These are phyloP conservation scores for Sesamia nonagrioides DNA, from an alignment of 1,140 invertebrate species.

Conservation along the genomic window DNA sequence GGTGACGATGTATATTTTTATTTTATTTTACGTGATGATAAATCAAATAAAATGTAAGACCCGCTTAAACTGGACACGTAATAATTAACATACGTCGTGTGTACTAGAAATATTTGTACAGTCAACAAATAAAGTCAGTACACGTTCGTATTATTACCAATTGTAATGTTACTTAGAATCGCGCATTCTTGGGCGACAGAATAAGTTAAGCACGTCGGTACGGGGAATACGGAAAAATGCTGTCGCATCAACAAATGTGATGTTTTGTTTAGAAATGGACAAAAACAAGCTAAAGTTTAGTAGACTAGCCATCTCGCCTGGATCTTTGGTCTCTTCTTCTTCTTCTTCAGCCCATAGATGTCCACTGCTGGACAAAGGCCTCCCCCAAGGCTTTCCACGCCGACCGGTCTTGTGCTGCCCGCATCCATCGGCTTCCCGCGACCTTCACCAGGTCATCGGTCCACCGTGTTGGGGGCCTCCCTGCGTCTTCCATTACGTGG, in stretches of 20 bases:
- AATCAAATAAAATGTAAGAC: not conserved
- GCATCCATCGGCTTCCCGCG: no score
- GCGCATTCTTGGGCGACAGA: not conserved
- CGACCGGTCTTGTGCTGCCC: no score
- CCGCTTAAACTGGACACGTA: no score
- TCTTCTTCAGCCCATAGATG: no score
- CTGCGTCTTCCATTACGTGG: no score
- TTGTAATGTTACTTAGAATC: conserved; percentile 21
- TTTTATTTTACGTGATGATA: not conserved
- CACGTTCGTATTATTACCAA: conserved; percentile 24
- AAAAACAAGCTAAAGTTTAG: not conserved
- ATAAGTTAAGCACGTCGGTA: not conserved
- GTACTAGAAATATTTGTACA: conserved; percentile 19
- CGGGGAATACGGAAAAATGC: conserved; percentile 26
- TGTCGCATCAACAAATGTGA: not conserved
- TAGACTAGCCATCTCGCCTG: not conserved
- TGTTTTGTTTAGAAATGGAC: not conserved
- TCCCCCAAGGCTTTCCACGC: no score
- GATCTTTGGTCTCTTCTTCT: no score
- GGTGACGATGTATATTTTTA: no score
- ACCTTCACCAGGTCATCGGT: no score
- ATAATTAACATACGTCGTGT: not conserved
- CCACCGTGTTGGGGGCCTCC: no score
- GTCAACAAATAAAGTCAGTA: not conserved
- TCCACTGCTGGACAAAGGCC: no score